Conservation (phyloP, 2,113 vertebrate species). For the Saccopteryx bilineata region DNA sequence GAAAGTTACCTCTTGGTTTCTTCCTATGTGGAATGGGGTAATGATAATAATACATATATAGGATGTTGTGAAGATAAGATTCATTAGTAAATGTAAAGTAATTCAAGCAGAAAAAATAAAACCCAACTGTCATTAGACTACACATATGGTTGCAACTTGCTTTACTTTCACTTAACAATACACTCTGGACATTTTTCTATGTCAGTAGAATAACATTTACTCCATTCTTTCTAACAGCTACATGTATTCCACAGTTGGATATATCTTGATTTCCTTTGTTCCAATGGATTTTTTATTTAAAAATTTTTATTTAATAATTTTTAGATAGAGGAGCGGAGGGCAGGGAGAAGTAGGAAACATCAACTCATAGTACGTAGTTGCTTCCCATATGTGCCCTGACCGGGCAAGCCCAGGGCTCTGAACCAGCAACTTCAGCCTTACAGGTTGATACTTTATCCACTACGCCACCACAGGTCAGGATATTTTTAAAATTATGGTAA, state of each 20-base stretch:
- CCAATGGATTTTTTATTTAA: background rate
- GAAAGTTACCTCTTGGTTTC: background rate
- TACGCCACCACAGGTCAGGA: no score
- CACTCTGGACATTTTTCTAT: constrained; percentile 6
- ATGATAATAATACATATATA: no score
- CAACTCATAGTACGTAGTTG: no score
- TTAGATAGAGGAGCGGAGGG: no score
- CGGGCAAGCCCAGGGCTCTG: no score
- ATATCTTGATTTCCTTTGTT: constrained; percentile 36
- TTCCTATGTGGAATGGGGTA: background rate
- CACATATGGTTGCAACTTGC: background rate
- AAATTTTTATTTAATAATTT: no score
- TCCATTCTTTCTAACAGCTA: background rate
- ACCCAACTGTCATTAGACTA: background rate
- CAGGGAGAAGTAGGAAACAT: no score
- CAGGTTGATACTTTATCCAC: no score
- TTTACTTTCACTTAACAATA: background rate
- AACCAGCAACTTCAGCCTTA: no score
- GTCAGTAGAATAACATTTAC: background rate
- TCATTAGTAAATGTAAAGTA: background rate
- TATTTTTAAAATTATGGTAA: background rate
- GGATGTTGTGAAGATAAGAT: background rate
- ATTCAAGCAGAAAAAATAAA: background rate
- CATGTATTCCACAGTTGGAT: background rate
- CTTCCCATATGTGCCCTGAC: no score